Base-by-base conservation (phyloP, 2,113 vertebrate species). In the Pelvicachromis taeniatus region DNA sequence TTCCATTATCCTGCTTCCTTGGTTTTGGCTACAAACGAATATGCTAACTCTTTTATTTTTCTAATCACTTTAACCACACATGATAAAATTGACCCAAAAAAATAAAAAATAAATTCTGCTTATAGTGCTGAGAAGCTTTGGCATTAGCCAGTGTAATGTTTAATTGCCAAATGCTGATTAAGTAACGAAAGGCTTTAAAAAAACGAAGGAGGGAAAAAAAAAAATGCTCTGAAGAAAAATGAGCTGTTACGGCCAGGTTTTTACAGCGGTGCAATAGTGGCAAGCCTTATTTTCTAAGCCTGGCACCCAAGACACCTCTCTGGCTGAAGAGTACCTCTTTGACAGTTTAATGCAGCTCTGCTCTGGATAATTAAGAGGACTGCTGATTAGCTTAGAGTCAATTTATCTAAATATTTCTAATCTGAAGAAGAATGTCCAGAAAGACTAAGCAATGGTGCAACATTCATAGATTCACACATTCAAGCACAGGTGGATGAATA, bases 401-500 rank as follows among this genome's bases (percentile, higher is more conserved):
- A 85, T 87, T 86, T 81, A 50, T 78, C 40, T 48, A 38, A 85
- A 82, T 86, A 88, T 88, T 59, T 85, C 45, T 61, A 80, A 83
- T 65, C 70, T 82, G 82, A 91, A 86, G 68, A 83, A 63, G 68
- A 84, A 56, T 4, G 17, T 42, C 40, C 31, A 53, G 42, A 48
- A 70, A 73, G 52, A 53, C 63, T 21, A n/a, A 78, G 73, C 78
- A 14, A 45, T 13, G 45, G 78, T 31, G 42, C 59, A 55, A 54
- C 58, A 77, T 82, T 83, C 31, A 21, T 40, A 59, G 31, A 91
- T 83, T 75, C 61, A 23, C 88, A 89, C 77, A 77, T 40, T 26
- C 79, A 55, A 83, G 56, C 87, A 65, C 90, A 93, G 81, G 88
- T 87, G 83, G 86, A 89, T 78, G 85, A 89, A 85, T 73, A 85